Evolutionary conservation across 2,797 vertebrate species (phyloP), one percentile per base, ranked within the genome.

Genomic region (Xiphophorus birchmanni): DNA sequence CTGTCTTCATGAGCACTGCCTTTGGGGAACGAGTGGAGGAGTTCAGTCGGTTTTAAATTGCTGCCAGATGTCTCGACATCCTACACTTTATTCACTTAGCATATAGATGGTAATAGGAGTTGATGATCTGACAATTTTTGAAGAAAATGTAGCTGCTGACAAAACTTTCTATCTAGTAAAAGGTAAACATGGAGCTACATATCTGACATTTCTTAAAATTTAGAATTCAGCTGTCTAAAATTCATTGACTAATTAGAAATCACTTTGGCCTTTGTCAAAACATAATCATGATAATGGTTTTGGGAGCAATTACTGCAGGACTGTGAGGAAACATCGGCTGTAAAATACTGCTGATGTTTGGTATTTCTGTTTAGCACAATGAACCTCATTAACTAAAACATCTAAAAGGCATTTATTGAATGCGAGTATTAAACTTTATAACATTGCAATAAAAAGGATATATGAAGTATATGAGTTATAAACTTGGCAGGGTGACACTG

Each of bases 321-420:
- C 18, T 74, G 10, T 23, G 13, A 52, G 35, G 56, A 52, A 48
- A 52, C 45, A 52, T 52, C 3, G 32, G 1, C 18, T 35, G 21
- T 42, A 40, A 52, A 15, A 47, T 35, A 73, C 15, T 56, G 74
- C 74, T 75, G 74, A 75, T 75, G 32, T 48, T 37, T 8, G 69
- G 2, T 15, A 35, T 45, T 32, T 58, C 12, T 73, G 40, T 63
- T 50, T 73, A 5, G 9, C 26, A 32, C 63, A 50, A 74, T 50
- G 10, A 18, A 15, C 9, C 40, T 58, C 40, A 37, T 42, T 15
- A 52, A 15, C 13, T 42, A 54, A 48, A 77, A 54, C 26, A 29
- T 2, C 32, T 67, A 32, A 21, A 67, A 65, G 18, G 32, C 17
- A 65, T 37, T 40, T 17, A 32, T 48, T 13, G 21, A 48, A 50